Conservation (phyloP, 2,797 vertebrate species). For the Toxotes lorentzi region DNA sequence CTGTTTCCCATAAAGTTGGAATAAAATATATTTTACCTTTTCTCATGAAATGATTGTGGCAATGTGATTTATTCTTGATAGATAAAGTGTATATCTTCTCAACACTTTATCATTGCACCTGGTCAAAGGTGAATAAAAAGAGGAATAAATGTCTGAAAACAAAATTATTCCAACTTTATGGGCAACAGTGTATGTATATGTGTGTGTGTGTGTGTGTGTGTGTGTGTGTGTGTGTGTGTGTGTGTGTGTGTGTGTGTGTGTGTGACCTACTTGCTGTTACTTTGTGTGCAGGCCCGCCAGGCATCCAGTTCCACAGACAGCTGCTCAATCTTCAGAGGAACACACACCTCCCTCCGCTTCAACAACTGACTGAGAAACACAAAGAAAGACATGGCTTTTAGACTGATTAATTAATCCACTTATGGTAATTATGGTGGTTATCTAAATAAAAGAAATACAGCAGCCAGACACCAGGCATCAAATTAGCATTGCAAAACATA, state of each 20-base stretch:
- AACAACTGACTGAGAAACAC: conserved; percentile 90
- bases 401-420: neutral
- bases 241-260: conserved; percentile 6
- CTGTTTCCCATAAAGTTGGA: too few species aligned
- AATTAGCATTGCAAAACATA: neutral
- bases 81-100: too few species aligned
- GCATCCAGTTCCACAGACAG: conserved; percentile 93
- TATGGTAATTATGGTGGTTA: neutral
- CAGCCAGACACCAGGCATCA: neutral
- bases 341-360: conserved; percentile 92
- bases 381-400: neutral
- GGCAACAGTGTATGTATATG: too few species aligned
- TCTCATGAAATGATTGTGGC: too few species aligned
- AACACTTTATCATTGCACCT: too few species aligned
- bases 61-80: too few species aligned
- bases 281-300: conserved; percentile 90
- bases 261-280: conserved; percentile 84
- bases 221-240: conserved; percentile 7
- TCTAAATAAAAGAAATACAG: neutral
- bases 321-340: conserved; percentile 93
- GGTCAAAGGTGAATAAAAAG: too few species aligned
- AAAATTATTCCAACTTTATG: too few species aligned
- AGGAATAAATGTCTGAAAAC: too few species aligned
- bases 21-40: too few species aligned
- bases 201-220: neutral